Base-by-base conservation (phyloP, 2,888 invertebrate species). In the Cephus spinipes region DNA sequence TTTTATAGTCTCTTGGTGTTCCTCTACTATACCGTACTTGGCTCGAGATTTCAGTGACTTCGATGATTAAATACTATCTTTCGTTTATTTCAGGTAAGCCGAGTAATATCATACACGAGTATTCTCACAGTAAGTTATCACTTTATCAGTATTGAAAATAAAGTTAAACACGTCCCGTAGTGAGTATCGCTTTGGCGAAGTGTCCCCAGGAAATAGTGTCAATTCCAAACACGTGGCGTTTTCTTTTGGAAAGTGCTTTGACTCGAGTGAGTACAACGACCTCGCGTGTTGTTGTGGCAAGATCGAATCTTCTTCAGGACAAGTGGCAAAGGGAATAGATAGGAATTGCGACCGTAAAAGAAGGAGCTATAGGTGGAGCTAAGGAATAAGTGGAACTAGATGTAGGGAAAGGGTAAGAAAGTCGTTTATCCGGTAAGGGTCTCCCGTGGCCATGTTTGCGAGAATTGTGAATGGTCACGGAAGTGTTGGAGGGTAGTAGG, bases 341-440 rank as follows among this genome's bases (percentile, higher is more conserved):
- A 55, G 23, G 55, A 55, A 55, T 55, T 55, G 23, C 23, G 23
- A 55, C 23, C 55, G 55, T 23, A 55, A 55, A 55, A 55, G 55
- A 55, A 23, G 23, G 23, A 55, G 23, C 55, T 55, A 55, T 55
- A 55, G 55, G 9, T 55, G 23, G 71, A 15, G 71, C 31, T 9
- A 33, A 33, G 31, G 12, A 71, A 71, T 31, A 33, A 71, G 71
- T 32, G 71, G 33, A 33, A 31, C 32, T 31, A 30, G 71, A 33
- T 12, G 31, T 31, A 71, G 15, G 71, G 71, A 33, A 35, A 35
- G 23, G 34, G 74, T 74, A 33, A 35, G 33, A 30, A 30, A 32
- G 34, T 74, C 74, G 74, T 74, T 74, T 76, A 73, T 76, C 71
- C 73, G 34, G 76, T 55, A 69, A 55, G 71, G 71, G 71, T 71